Conservation (phyloP, 2,113 vertebrate species). For the Henicopernis longicauda region DNA sequence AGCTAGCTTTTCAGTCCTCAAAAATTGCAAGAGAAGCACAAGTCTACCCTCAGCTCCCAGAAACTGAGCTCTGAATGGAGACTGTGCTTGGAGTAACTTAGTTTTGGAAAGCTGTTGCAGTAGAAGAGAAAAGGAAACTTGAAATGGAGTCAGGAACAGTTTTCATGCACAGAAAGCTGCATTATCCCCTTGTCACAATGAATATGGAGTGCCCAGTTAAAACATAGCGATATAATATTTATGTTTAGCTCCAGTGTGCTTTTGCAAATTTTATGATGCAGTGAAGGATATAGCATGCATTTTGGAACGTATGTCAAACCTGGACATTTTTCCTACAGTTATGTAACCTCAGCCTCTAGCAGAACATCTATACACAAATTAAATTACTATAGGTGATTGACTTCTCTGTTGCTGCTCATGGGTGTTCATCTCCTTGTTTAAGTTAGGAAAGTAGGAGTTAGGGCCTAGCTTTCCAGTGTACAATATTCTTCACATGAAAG, state of each 20-base stretch:
- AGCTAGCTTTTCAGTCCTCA: background rate
- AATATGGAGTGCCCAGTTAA: background rate
- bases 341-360: background rate
- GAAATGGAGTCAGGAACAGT: background rate
- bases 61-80: background rate
- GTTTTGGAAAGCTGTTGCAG: background rate
- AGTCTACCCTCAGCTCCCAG: background rate
- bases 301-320: background rate
- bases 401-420: background rate
- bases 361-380: background rate
- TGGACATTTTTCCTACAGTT: background rate
- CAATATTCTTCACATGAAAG: background rate
- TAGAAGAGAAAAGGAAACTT: background rate
- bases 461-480: background rate
- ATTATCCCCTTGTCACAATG: constrained; percentile 10
- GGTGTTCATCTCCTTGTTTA: background rate
- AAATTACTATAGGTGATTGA: background rate
- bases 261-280: constrained; percentile 41
- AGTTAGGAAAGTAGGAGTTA: background rate
- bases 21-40: background rate
- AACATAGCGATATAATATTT: constrained; percentile 40
- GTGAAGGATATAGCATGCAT: background rate
- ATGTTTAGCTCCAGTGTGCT: background rate
- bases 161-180: background rate
- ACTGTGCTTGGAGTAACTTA: background rate